Base-by-base conservation (phyloP, 64 coral and sea anemone genomes). In the Exaiptasia diaphana region DNA sequence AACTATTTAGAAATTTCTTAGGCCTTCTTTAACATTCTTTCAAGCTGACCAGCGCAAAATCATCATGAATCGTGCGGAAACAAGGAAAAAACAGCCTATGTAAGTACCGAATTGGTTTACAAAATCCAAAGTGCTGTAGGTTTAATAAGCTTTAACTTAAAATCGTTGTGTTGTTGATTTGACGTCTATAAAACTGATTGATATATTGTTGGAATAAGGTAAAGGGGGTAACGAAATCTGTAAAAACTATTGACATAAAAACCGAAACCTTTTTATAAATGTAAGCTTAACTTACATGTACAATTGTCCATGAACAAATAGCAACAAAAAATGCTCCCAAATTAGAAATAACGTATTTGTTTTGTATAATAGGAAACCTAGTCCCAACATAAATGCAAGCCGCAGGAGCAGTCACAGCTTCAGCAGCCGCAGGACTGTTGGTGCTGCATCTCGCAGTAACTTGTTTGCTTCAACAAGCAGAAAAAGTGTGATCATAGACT, bases 331-430 rank as follows among this genome's bases (percentile, higher is more conserved):
- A 71, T 38, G 67, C 25, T 71, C 25, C 14, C 64, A 4, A 71
- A 71, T 9, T 41, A 71, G 36, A 42, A 22, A 18, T 39, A 38
- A 11, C 29, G 25, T 67, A 14, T 68, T 68, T 68, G 3, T 7
- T 74, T 21, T 52, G 15, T 28, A 4, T 27, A 18, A 38, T 24
- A 96, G 93, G 28, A 96, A 96, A 50, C 53, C 67, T 81, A 68
- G 34, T 39, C 75, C 38, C 31, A 85, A 76, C 57, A 64, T 86
- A 50, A 96, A 80, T 82, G 82, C 82, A 17, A 96, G 93, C 30
- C 93, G 93, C 35, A 90, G 75, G 54, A 96, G 93, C 87, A 96
- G 87, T 35, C 93, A 96, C 87, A 96, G 93, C 67, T 96, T 96
- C 68, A 82, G 87, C 0, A 87, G 94, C 36, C 41, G 87, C n/a